A percentile compares a stretch with the other conserved stretches of the same genome.
phyloP scores from a whole-genome alignment of 2,113 vertebrate species.

The Circaetus cinerascens region DNA sequence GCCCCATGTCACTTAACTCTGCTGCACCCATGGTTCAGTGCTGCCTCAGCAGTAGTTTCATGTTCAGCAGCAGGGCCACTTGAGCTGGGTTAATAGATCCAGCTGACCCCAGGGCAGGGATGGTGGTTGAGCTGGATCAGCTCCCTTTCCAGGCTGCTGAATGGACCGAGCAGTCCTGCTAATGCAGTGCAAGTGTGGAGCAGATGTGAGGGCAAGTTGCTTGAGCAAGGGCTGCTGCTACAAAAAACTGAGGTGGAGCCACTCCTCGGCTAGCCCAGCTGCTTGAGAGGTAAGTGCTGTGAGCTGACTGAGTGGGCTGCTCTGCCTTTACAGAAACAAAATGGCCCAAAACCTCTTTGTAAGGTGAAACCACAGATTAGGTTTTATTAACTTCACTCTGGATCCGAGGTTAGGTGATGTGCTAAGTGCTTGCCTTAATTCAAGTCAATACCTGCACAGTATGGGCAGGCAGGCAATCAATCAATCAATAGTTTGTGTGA shows the following conservation, averaged over 20 bases:
- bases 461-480: neutral
- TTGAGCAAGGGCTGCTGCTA: neutral
- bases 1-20: neutral
- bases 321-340: neutral
- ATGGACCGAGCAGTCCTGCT: neutral
- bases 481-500: neutral
- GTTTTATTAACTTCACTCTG: neutral
- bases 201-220: neutral
- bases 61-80: neutral
- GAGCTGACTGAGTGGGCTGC: neutral
- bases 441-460: neutral
- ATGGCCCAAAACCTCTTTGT: neutral
- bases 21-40: neutral
- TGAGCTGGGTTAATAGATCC: neutral
- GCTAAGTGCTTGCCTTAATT: neutral
- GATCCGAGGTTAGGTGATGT: neutral
- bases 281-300: neutral
- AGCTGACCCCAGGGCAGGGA: neutral
- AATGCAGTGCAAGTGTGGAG: too few relatives aligned
- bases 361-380: neutral
- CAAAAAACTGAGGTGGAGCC: neutral
- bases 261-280: neutral
- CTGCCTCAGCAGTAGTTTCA: neutral
- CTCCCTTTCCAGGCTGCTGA: neutral
- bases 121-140: neutral